These are phyloP conservation scores for Lampris incognitus DNA, from an alignment of 2,113 vertebrate genomes.

Conservation along the genomic window DNA sequence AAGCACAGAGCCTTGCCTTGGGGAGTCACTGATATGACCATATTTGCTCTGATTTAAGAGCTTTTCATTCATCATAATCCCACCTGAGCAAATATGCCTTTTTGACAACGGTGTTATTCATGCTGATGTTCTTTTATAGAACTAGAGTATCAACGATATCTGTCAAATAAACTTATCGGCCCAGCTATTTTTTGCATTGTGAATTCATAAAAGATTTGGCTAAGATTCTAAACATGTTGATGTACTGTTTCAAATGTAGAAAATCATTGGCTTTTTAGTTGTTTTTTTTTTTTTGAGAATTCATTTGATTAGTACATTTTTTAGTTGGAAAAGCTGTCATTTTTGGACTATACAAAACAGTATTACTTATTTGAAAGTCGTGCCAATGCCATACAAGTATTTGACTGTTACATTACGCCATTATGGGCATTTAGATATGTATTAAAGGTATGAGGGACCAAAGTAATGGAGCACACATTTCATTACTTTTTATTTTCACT, in stretches of 20 bases:
- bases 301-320: conserved; percentile 27
- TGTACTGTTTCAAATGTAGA: neutral
- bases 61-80: conserved; percentile 2
- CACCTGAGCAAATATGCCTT: conserved; percentile 29
- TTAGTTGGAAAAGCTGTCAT: conserved; percentile 10
- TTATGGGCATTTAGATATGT: conserved; percentile 25
- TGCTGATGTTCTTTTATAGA: neutral
- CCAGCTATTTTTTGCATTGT: conserved; percentile 8
- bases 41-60: conserved; percentile 23
- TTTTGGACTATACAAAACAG: conserved; percentile 23
- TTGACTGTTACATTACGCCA: neutral
- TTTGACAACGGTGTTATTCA: conserved; percentile 28
- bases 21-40: neutral
- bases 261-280: neutral
- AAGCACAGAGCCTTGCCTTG: conserved; percentile 46
- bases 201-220: conserved; percentile 9
- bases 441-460: neutral
- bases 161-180: neutral
- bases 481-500: neutral
- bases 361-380: conserved; percentile 7
- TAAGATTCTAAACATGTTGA: neutral
- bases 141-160: neutral
- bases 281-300: neutral
- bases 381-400: conserved; percentile 21
- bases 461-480: neutral